A percentile compares a stretch with the other conserved stretches of the same genome.
Evolutionary conservation across 35 echinoderm and acorn worm genomes (phyloP).

Genomic region (Ptychodera flava): DNA sequence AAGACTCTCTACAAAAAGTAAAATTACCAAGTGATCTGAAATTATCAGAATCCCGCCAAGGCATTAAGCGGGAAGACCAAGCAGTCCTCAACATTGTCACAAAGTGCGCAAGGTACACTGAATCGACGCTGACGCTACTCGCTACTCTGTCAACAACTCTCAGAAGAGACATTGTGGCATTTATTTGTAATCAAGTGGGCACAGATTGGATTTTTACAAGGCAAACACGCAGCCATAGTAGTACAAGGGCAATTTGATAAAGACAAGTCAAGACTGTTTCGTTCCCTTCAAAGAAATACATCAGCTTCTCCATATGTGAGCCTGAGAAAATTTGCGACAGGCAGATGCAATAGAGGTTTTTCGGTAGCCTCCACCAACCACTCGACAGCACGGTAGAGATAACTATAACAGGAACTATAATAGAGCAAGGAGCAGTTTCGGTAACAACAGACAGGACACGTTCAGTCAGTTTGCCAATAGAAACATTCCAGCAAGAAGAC

Average conservation of each 20-base stretch:
- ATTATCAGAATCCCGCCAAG: constrained; percentile 12
- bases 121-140: constrained; percentile 16
- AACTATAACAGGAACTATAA: constrained; percentile 10
- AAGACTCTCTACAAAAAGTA: background rate
- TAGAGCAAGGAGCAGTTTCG: background rate
- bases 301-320: background rate
- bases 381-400: constrained; percentile 7
- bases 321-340: background rate
- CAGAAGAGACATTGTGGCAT: background rate
- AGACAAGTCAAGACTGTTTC: background rate
- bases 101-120: constrained; percentile 12
- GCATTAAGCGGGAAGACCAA: constrained; percentile 13
- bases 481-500: background rate
- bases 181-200: background rate
- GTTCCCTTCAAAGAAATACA: background rate
- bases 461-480: constrained; percentile 21
- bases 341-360: background rate
- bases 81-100: background rate
- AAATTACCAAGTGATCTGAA: constrained; percentile 17
- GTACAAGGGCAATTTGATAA: constrained; percentile 4
- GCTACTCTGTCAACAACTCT: background rate
- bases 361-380: background rate
- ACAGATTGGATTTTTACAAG: constrained; percentile 9
- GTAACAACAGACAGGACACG: background rate
- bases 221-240: constrained; percentile 11